These are phyloP conservation scores for Pangasius macronema DNA, from an alignment of 2,797 vertebrate genomes.

Conservation along the genomic window DNA sequence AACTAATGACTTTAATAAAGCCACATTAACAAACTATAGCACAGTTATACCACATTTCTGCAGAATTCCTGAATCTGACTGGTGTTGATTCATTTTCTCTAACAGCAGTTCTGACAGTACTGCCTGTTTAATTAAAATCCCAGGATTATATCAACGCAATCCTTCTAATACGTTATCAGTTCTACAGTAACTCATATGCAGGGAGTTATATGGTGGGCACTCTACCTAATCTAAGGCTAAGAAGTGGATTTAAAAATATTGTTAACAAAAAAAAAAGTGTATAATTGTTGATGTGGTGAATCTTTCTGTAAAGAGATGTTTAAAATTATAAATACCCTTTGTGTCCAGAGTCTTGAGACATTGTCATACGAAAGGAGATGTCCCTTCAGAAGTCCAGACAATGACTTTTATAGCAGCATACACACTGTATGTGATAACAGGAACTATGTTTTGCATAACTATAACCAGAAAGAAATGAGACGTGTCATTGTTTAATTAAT, in stretches of 20 bases:
- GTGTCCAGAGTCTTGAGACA: too few species aligned
- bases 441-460: background rate
- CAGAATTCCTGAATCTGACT: background rate
- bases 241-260: background rate
- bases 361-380: too few species aligned
- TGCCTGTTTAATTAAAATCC: background rate
- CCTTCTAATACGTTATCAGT: background rate
- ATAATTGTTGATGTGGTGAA: background rate
- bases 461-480: background rate
- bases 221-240: background rate
- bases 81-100: background rate
- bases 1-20: background rate
- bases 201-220: background rate
- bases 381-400: too few species aligned
- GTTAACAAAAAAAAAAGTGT: background rate
- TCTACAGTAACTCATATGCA: background rate
- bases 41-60: background rate
- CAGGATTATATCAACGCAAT: background rate
- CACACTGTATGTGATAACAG: background rate
- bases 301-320: background rate
- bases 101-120: background rate
- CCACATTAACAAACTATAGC: background rate
- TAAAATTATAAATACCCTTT: too few species aligned
- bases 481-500: background rate
- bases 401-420: background rate